These are phyloP conservation scores for Hymenopus coronatus DNA, from an alignment of 2,888 invertebrate genomes.

Conservation along the genomic window DNA sequence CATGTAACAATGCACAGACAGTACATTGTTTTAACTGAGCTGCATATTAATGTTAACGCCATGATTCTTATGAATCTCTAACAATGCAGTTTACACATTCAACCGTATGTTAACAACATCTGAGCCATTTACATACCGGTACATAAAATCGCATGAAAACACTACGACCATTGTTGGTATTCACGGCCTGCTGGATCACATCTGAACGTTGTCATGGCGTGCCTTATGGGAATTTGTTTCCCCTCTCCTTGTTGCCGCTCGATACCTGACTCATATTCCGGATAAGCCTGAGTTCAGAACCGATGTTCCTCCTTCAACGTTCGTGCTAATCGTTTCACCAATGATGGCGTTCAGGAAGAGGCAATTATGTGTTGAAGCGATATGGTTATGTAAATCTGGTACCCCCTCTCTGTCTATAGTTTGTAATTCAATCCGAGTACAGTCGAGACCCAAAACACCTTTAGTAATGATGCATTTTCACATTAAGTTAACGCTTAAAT, in stretches of 20 bases:
- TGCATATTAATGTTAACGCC: not conserved
- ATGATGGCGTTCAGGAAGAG: not conserved
- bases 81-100: too few species aligned
- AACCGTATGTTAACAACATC: too few species aligned
- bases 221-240: not conserved
- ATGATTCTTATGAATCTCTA: not conserved
- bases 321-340: not conserved
- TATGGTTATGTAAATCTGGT: not conserved
- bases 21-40: not conserved
- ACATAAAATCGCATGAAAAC: not conserved
- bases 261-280: too few species aligned
- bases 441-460: too few species aligned
- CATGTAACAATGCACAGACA: too few species aligned
- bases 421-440: not conserved
- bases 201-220: not conserved
- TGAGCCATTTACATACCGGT: not conserved
- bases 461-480: too few species aligned
- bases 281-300: not conserved
- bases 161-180: too few species aligned
- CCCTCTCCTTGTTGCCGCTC: too few species aligned
- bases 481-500: too few species aligned
- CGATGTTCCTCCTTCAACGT: not conserved
- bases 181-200: too few species aligned
- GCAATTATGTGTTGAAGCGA: not conserved
- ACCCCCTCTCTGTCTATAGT: not conserved